Evolutionary conservation across 2,797 vertebrate species (phyloP).

Genomic region (Pempheris klunzingeri): DNA sequence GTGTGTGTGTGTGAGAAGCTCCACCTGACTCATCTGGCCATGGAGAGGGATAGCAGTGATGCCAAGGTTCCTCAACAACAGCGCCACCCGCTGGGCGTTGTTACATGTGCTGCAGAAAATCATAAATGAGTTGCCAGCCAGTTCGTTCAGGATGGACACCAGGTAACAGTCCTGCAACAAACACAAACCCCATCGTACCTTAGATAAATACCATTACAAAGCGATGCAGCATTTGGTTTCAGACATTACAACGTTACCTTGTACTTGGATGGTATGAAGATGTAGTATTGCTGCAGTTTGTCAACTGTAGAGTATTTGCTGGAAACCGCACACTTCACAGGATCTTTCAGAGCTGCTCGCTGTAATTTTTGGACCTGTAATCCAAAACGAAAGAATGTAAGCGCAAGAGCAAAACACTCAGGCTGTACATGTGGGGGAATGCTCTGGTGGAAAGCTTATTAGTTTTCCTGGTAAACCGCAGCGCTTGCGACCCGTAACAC

Average conservation of each 20-base stretch:
- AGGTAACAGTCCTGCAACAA: conserved; percentile 94
- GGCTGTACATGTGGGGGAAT: background rate
- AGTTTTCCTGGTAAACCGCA: background rate
- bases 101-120: conserved; percentile 98
- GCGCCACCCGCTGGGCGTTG: conserved; percentile 94
- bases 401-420: rapidly evolving
- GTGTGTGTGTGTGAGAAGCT: background rate
- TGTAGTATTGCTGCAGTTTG: conserved; percentile 96
- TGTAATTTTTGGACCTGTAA: conserved; percentile 96
- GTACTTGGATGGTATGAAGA: conserved; percentile 98
- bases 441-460: background rate
- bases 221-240: background rate
- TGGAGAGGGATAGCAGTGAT: conserved; percentile 98
- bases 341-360: conserved; percentile 95
- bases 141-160: conserved; percentile 97
- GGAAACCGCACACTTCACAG: conserved; percentile 96
- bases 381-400: background rate
- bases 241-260: conserved; percentile 86
- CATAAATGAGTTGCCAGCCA: conserved; percentile 98
- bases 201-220: background rate
- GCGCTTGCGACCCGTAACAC: background rate
- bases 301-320: conserved; percentile 98
- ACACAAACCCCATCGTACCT: background rate
- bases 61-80: conserved; percentile 95
- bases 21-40: conserved; percentile 97